A percentile compares a stretch with the other conserved stretches of the same genome.
phyloP scores from a whole-genome alignment of 2,888 invertebrate genomes.

The Onthophagus sagittarius region DNA sequence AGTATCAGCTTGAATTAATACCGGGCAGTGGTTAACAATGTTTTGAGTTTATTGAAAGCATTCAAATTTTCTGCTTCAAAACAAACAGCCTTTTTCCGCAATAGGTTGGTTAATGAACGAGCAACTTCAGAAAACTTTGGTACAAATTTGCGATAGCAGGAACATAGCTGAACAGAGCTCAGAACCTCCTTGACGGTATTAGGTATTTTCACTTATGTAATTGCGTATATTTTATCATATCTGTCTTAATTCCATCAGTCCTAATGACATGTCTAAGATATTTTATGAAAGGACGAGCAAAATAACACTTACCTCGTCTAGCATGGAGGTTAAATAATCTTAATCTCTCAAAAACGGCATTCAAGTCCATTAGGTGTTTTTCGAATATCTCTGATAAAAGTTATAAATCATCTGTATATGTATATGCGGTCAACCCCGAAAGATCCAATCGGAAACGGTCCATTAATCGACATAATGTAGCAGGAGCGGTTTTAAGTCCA shows the following conservation, averaged over 20 bases:
- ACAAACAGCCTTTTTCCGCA: constrained; percentile 22
- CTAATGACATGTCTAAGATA: constrained; percentile 29
- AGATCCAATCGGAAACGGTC: constrained; percentile 30
- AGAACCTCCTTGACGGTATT: constrained; percentile 16
- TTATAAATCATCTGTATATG: constrained; percentile 35
- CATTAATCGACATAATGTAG: constrained; percentile 30
- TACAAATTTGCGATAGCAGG: constrained; percentile 28
- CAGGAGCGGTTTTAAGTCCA: constrained; percentile 31
- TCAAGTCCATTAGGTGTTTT: no score
- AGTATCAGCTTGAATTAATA: constrained; percentile 28
- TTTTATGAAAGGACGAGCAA: constrained; percentile 2
- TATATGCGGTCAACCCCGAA: constrained; percentile 24
- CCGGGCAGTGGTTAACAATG: constrained; percentile 24
- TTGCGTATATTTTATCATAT: constrained; percentile 21
- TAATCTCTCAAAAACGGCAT: no score
- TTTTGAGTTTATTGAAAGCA: constrained; percentile 14
- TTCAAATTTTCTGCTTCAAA: constrained; percentile 19
- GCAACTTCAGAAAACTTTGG: constrained; percentile 25
- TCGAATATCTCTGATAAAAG: no score
- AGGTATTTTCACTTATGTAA: constrained; percentile 19
- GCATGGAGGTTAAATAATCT: no score
- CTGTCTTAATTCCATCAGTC: constrained; percentile 17
- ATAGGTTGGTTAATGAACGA: constrained; percentile 21
- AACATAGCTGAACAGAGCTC: no score
- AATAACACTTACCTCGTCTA: constrained; percentile 30